These are phyloP conservation scores for Agelas oroides DNA, from an alignment of 37 sponge, comb jelly and placozoan species.

Conservation along the genomic window DNA sequence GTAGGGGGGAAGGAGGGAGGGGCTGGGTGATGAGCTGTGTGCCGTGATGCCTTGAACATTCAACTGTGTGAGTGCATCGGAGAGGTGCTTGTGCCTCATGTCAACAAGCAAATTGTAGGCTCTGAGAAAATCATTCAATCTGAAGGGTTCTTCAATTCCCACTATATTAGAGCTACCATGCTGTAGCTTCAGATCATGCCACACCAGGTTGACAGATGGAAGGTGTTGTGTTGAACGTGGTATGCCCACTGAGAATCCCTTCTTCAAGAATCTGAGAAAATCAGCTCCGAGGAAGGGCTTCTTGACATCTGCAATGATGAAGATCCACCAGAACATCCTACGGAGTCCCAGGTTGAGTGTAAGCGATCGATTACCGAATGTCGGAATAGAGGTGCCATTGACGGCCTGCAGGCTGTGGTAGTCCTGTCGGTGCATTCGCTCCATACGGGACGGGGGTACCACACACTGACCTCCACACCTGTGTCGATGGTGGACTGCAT, in stretches of 20 bases:
- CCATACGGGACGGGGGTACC: conserved; percentile 34
- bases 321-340: conserved; percentile 69
- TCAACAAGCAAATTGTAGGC: conserved; percentile 8
- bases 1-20: not conserved
- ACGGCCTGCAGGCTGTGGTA: conserved; percentile 35
- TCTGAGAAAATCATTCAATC: not conserved
- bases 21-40: conserved; percentile 6
- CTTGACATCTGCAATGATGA: conserved; percentile 73
- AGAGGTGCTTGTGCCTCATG: conserved; percentile 1
- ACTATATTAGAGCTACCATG: no score
- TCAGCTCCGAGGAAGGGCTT: conserved; percentile 75
- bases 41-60: conserved; percentile 27
- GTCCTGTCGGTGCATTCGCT: not conserved
- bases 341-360: conserved; percentile 67
- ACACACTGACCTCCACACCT: conserved; percentile 27
- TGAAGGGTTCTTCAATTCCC: no score
- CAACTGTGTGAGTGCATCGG: conserved; percentile 31
- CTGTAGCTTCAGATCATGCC: no score
- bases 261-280: conserved; percentile 29
- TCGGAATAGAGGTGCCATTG: conserved; percentile 20
- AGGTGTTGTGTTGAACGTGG: not conserved
- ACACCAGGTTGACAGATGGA: not conserved
- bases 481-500: conserved; percentile 62
- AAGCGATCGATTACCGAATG: conserved; percentile 46
- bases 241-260: no score